Percentiles rank a stretch among this genome's conserved stretches.
Evolutionary conservation across 2,797 vertebrate species (phyloP).

Genomic region (Ispidina picta): DNA sequence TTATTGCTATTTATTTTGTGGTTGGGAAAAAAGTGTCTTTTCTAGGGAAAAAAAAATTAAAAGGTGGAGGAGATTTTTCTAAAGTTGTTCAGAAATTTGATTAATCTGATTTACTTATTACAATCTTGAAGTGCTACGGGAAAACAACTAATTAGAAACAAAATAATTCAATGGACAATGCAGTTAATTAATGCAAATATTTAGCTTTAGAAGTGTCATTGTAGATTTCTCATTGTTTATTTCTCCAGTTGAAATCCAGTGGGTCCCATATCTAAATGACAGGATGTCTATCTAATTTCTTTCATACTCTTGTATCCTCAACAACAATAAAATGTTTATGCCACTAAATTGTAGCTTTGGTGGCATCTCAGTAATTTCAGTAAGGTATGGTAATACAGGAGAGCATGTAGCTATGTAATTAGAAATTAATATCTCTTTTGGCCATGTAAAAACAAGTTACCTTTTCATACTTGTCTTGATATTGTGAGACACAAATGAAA

Average conservation of each 20-base stretch:
- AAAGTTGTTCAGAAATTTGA: not conserved
- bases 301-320: not conserved
- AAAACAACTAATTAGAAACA: not conserved
- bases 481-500: not conserved
- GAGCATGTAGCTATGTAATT: not conserved
- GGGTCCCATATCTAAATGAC: not conserved
- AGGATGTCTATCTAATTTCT: not conserved
- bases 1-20: not conserved
- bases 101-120: not conserved
- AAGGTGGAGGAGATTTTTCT: fast-evolving
- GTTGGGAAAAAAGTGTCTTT: not conserved
- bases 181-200: not conserved
- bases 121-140: not conserved
- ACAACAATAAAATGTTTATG: not conserved
- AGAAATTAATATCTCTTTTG: not conserved
- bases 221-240: not conserved
- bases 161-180: not conserved
- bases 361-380: not conserved
- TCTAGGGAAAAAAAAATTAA: not conserved
- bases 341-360: not conserved
- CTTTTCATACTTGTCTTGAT: not conserved
- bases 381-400: not conserved
- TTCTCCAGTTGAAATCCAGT: not conserved
- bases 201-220: not conserved
- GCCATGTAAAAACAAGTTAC: not conserved